phyloP scores from a whole-genome alignment of 2,797 vertebrate genomes.

The Thaleichthys pacificus region DNA sequence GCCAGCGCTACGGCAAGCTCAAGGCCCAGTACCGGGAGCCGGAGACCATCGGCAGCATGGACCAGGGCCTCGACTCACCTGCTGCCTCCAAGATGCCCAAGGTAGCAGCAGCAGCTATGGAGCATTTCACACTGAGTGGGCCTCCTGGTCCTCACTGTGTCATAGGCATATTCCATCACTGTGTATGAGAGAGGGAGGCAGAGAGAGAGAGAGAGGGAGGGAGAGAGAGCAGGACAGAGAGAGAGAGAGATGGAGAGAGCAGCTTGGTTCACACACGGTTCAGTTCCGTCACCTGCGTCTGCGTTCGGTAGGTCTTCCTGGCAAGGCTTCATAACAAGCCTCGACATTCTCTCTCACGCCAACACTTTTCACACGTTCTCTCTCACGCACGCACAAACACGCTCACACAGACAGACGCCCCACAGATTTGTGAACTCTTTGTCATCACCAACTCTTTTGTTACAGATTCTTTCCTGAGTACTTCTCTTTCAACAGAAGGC shows the following conservation, averaged over 20 bases:
- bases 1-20: slow-evolving; percentile 82
- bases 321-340: too few species aligned
- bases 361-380: too few species aligned
- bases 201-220: not conserved
- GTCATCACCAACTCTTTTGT: too few species aligned
- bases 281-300: too few species aligned
- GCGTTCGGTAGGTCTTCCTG: too few species aligned
- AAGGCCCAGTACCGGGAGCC: slow-evolving; percentile 87
- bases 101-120: slow-evolving; percentile 65
- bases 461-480: not conserved
- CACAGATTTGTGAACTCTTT: too few species aligned
- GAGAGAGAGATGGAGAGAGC: not conserved
- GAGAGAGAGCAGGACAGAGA: not conserved
- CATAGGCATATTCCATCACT: not conserved
- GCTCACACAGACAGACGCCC: too few species aligned
- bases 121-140: too few species aligned
- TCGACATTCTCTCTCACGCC: too few species aligned
- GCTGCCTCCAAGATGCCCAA: slow-evolving; percentile 84
- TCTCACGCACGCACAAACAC: too few species aligned
- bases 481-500: not conserved
- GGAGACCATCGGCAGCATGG: slow-evolving; percentile 81
- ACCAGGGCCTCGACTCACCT: slow-evolving; percentile 86
- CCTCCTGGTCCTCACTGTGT: not conserved
- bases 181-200: not conserved
- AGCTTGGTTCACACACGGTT: not conserved